Conservation (phyloP, 2,888 invertebrate genomes). For the Matsumyia berberina region DNA sequence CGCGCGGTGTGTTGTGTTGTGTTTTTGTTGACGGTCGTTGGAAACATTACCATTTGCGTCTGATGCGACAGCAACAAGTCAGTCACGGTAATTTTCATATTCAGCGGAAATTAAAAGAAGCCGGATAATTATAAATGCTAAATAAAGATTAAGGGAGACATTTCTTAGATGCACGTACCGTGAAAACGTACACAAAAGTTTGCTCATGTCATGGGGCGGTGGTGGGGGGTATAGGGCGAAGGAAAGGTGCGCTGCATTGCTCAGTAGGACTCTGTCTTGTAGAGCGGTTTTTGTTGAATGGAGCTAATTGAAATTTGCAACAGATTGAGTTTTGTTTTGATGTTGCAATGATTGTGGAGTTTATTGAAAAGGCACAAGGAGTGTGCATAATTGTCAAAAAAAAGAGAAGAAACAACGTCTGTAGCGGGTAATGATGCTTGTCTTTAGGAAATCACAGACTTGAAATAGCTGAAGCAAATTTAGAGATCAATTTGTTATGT, state of each 20-base stretch:
- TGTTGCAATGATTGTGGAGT: constrained; percentile 27
- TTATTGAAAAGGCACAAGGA: constrained; percentile 5
- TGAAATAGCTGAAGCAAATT: background rate
- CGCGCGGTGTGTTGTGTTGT: constrained; percentile 19
- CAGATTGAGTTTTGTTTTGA: constrained; percentile 50
- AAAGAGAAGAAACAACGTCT: background rate
- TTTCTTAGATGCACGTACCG: constrained; percentile 64
- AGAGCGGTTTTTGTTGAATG: constrained; percentile 62
- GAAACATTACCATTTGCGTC: constrained; percentile 61
- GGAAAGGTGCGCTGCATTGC: constrained; percentile 49
- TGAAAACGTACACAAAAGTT: constrained; percentile 73
- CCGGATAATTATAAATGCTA: constrained; percentile 76
- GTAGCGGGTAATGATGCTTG: constrained; percentile 42
- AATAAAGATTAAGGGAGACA: constrained; percentile 74
- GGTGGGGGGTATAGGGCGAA: background rate
- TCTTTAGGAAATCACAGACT: constrained; percentile 12
- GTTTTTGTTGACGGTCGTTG: constrained; percentile 9
- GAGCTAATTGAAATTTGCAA: constrained; percentile 66
- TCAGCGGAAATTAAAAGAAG: constrained; percentile 76
- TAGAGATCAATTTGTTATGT: no score
- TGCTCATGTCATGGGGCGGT: constrained; percentile 34
- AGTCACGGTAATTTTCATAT: constrained; percentile 77
- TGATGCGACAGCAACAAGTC: constrained; percentile 73
- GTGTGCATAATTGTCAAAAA: background rate
- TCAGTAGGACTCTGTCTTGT: constrained; percentile 27